Base-by-base conservation (phyloP, 2,888 invertebrate species). In the Hirtodrosophila duncani region DNA sequence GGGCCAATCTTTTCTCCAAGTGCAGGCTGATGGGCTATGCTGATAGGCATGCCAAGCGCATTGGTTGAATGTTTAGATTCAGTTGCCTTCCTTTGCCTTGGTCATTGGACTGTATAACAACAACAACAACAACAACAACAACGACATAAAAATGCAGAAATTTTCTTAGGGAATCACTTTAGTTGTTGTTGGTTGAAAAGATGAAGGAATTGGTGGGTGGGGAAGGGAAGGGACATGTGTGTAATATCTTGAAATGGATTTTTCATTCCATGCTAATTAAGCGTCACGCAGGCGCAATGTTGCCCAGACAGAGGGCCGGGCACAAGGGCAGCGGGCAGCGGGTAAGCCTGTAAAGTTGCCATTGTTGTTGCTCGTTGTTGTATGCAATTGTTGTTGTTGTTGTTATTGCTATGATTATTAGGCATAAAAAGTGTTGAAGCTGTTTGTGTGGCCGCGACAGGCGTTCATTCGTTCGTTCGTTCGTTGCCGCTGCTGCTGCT, bases 211-310 rank as follows among this genome's bases (percentile, higher is more conserved):
- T 27, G 27, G 2, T 10, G 18, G 23, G 10, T 42, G 4, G 7
- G 14, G n/a, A n/a, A n/a, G n/a, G n/a, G n/a, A n/a, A n/a, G n/a
- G n/a, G n/a, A n/a, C 26, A 11, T 29, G 20, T 33, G 9, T 27
- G 14, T 49, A 26, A 50, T 21, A 18, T 43, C 26, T 38, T 26
- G 7, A 31, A 29, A 55, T 31, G 16, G 13, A 23, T 29, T 38
- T 57, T 48, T 48, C 37, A 56, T 38, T 48, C 26, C 30, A 53
- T 33, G 64, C 77, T 64, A 77, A 71, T 71, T 71, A 71, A 62
- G 38, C 55, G 64, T 51, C 71, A 70, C 71, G 70, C 68, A 77
- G 64, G 75, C 70, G 75, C 63, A 75, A 37, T 21, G 21, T 20
- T n/a, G 14, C n/a, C 3, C 5, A 21, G 34, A 11, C 18, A 42